Evolutionary conservation across 2,113 vertebrate species (phyloP), one percentile per base, ranked within the genome.

Genomic region (Notarius quadriscutis): DNA sequence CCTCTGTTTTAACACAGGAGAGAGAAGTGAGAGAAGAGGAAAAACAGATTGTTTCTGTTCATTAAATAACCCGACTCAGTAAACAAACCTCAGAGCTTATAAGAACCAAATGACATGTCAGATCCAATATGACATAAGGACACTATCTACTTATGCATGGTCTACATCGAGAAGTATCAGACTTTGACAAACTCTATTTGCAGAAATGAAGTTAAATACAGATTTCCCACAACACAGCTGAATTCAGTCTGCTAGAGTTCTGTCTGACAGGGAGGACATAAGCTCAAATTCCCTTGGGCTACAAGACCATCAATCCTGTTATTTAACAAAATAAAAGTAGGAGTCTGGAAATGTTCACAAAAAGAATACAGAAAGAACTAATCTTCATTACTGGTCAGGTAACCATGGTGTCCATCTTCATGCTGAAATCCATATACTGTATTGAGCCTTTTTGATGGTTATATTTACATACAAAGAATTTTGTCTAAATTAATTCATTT

Each of bases 21-120:
- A 62, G 20, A 81, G 18, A 81, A 62, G 51, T 78, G 25, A 27
- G 51, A 27, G 15, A 30, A 55, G 22, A 48, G 72, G 41, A 75
- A 57, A 79, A 57, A 30, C 53, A 79, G 79, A 10, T 81, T 81
- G 79, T 34, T 34, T 81, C 17, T 60, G 15, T 60, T 60, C 79
- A 60, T 41, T 20, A 41, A 81, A 60, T 41, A 81, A 60, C 53
- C 27, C 7, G 5, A 80, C 15, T 60, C 30, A 6, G 15, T 81
- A 79, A 79, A 53, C 22, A 27, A 8, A 81, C 18, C 9, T 62
- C n/a, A 62, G 57, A 60, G 30, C 57, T 12, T 79, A 27, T 17
- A 27, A 77, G 79, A 81, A 81, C n/a, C 22, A 81, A 60, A 6
- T 34, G 17, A 81, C 5, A 4, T 34, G 18, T 60, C 57, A 34